phyloP scores from a whole-genome alignment of 2,113 vertebrate species.

The Rousettus leschenaultii region DNA sequence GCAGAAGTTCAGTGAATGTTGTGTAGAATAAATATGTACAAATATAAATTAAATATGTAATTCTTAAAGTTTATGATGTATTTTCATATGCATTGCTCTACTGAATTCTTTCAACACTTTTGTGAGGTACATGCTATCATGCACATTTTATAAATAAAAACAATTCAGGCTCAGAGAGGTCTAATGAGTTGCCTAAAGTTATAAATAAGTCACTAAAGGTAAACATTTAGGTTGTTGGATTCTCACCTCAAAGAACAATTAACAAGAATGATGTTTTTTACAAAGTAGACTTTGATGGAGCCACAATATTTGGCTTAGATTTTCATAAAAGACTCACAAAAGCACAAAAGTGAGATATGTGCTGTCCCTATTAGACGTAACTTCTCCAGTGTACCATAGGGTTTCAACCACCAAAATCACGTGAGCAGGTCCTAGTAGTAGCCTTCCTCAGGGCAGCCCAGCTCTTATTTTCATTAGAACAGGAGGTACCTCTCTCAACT shows the following conservation, averaged over 20 bases:
- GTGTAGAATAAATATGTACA: neutral
- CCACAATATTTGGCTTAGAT: constrained; percentile 8
- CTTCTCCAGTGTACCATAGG: neutral
- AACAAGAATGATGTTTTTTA: neutral
- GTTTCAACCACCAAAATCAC: neutral
- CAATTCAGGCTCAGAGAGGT: neutral
- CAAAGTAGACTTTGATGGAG: neutral
- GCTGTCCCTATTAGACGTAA: neutral
- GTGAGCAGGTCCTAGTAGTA: neutral
- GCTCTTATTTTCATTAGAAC: neutral
- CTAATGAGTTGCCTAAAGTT: neutral
- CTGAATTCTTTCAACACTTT: neutral
- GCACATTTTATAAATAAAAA: constrained; percentile 22
- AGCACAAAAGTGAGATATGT: neutral
- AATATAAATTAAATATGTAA: neutral
- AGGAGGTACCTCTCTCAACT: neutral
- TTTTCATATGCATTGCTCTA: neutral
- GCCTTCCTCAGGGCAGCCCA: neutral
- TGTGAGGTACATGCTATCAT: neutral
- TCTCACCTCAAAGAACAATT: constrained; percentile 30
- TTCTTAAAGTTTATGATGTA: neutral
- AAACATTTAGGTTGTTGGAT: neutral
- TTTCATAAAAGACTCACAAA: neutral
- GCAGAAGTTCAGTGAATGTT: neutral
- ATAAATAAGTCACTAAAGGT: neutral